Percentiles rank a stretch among this genome's conserved stretches.
Conservation (phyloP, 30 jellyfish, hydroid and myxozoan species). For the Chrysaora quinquecirrha region DNA sequence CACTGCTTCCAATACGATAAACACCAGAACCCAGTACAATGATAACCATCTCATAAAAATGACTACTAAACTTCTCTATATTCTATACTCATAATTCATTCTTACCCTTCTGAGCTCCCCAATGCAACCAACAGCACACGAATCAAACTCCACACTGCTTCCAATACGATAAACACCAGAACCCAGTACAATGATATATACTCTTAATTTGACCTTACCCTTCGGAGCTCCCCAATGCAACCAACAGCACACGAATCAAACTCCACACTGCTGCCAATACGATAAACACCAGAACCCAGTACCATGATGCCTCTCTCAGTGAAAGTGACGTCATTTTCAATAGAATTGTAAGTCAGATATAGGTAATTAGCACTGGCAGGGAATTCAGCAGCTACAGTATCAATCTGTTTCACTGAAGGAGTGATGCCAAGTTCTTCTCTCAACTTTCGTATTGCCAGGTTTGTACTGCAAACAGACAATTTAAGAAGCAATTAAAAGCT, state of each 20-base stretch:
- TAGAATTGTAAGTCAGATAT: constrained; percentile 89
- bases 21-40: constrained; percentile 99
- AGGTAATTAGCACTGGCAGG: constrained; percentile 98
- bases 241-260: constrained; percentile 99
- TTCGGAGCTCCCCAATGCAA: constrained; percentile 87
- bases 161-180: constrained; percentile 99
- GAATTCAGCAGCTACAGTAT: constrained; percentile 99
- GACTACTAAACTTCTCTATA: no score
- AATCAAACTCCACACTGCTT: constrained; percentile 97
- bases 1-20: constrained; percentile 97
- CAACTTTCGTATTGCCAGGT: constrained; percentile 73
- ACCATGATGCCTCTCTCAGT: constrained; percentile 86
- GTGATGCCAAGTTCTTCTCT: constrained; percentile 77
- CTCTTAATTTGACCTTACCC: not conserved
- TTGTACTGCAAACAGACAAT: constrained; percentile 73
- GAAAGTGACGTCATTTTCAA: constrained; percentile 78
- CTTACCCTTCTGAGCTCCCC: constrained; percentile 75
- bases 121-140: constrained; percentile 99
- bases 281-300: constrained; percentile 98
- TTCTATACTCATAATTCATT: no score
- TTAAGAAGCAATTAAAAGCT: not conserved
- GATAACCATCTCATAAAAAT: constrained; percentile 63
- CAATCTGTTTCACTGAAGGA: constrained; percentile 92
- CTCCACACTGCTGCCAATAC: constrained; percentile 99
- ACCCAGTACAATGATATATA: constrained; percentile 97